Percentiles rank a stretch among this genome's conserved stretches.
Evolutionary conservation across 2,888 invertebrate species (phyloP).

Genomic region (Anticlea derivata): DNA sequence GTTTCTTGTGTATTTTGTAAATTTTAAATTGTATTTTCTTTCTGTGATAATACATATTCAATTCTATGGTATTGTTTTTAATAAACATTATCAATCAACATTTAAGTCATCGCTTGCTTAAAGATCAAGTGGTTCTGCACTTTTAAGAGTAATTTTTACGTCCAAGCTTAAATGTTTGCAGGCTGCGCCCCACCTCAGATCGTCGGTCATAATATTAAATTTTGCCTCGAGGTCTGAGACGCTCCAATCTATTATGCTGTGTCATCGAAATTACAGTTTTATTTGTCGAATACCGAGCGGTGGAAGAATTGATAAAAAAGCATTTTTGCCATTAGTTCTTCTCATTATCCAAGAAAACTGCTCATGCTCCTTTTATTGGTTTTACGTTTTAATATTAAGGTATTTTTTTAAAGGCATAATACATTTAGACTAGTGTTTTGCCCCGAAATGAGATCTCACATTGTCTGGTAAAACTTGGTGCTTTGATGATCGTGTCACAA

Average conservation of each 20-base stretch:
- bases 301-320: constrained; percentile 30
- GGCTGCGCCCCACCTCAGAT: constrained; percentile 43
- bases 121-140: background rate
- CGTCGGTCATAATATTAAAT: constrained; percentile 73
- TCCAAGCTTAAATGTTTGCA: constrained; percentile 3
- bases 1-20: no score
- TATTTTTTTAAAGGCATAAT: no score
- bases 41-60: no score
- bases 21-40: no score
- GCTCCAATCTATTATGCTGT: constrained; percentile 67
- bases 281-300: constrained; percentile 55
- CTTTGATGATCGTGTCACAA: no score
- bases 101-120: no score
- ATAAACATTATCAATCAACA: no score
- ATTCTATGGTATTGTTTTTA: no score
- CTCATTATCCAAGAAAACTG: background rate
- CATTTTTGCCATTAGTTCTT: constrained; percentile 7
- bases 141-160: background rate
- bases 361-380: background rate
- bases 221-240: constrained; percentile 64
- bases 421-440: no score
- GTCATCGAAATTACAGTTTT: constrained; percentile 69
- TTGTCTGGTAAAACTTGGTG: no score
- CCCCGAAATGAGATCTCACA: no score
- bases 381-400: no score